Base-by-base conservation (phyloP, 2,888 invertebrate genomes). In the Neria commutata region DNA sequence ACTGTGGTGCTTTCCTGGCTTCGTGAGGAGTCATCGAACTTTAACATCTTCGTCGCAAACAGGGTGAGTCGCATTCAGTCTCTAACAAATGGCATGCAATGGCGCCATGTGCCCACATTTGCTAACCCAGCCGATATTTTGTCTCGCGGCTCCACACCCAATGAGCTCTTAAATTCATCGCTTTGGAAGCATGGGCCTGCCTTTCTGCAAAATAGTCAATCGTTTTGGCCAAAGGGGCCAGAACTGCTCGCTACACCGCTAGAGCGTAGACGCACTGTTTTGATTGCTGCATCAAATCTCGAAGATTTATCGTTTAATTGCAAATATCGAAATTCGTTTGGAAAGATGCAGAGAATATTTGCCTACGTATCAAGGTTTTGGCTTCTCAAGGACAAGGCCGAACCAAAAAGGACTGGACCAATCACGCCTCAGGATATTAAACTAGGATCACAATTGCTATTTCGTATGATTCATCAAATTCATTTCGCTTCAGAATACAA, bases 61-160 rank as follows among this genome's bases (percentile, higher is more conserved):
- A 24, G 53, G 4, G 34, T 53, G 3, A 17, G 34, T 26, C 26
- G 17, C 2, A 26, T 53, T 42, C 53, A 53, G 21, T 25, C 17
- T 21, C 60, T 54, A 14, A 54, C 17, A 23, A 29, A 19, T 47
- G 49, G 26, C 23, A 55, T 56, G 60, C 45, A 51, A 11, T 65
- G 60, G 56, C 55, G 58, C 10, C 54, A 62, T 48, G 58, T 62
- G 14, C 62, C 64, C 11, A 58, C 60, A 11, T 26, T 40, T n/a
- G 17, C 48, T n/a, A 63, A 60, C 24, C 58, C 60, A 16, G 56
- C 58, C 14, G 58, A 63, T 40, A 60, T 64, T 54, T 50, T 62
- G 34, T 62, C 61, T 4, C 54, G 53, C 48, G 60, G 61, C 53
- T 54, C 56, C 16, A 49, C 56, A 21, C 61, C 59, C 33, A 56